These are phyloP conservation scores for Heterodera carotae DNA, from an alignment of 1,140 invertebrate genomes.

Conservation along the genomic window DNA sequence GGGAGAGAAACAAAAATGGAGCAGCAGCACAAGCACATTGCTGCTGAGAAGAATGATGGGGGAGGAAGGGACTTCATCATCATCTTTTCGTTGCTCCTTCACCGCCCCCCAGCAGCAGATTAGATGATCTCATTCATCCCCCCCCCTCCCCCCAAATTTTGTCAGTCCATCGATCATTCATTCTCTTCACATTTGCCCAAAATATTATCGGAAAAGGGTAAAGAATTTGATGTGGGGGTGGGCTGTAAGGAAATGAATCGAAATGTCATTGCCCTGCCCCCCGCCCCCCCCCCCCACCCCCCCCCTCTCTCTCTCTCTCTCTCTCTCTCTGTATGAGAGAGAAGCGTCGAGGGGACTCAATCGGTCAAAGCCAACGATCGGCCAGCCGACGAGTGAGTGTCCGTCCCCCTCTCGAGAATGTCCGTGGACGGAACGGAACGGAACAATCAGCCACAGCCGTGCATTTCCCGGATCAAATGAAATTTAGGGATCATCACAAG, in stretches of 20 bases:
- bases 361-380: too few species aligned
- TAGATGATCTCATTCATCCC: background rate
- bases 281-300: too few species aligned
- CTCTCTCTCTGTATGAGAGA: too few species aligned
- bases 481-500: background rate
- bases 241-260: background rate
- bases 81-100: background rate
- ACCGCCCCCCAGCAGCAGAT: too few species aligned
- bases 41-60: background rate
- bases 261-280: background rate
- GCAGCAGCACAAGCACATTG: background rate
- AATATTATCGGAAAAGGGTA: background rate
- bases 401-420: background rate
- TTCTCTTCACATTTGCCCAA: background rate
- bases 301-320: too few species aligned
- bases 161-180: background rate
- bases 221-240: background rate
- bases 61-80: background rate
- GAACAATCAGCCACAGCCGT: background rate
- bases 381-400: too few species aligned
- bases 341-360: too few species aligned
- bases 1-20: background rate
- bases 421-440: too few species aligned
- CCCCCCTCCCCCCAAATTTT: background rate
- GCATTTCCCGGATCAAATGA: background rate